Percentiles rank a stretch among this genome's conserved stretches.
These are phyloP conservation scores for Heteronetta atricapilla DNA, from an alignment of 2,113 vertebrate species.

Conservation along the genomic window DNA sequence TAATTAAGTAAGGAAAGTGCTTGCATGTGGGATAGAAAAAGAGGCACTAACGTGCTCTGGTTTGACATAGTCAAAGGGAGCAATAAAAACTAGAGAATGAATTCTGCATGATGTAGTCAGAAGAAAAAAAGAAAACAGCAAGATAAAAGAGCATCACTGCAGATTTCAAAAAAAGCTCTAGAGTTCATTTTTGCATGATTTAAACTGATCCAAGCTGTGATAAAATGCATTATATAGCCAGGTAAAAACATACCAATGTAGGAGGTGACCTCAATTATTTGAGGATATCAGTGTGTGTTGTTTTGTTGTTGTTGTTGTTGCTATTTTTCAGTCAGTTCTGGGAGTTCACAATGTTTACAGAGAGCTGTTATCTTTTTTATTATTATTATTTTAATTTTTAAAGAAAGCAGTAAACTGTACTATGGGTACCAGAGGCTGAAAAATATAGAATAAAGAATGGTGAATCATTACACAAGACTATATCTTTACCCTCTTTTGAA, in stretches of 20 bases:
- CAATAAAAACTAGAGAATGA: background rate
- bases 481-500: background rate
- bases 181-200: background rate
- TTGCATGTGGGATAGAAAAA: background rate
- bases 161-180: background rate
- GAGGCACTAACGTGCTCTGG: background rate
- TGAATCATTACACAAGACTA: background rate
- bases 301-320: background rate
- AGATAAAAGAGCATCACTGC: background rate
- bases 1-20: background rate
- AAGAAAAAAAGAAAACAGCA: background rate
- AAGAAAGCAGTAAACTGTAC: background rate
- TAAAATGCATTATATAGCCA: background rate
- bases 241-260: background rate
- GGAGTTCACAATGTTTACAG: background rate
- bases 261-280: background rate
- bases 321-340: background rate
- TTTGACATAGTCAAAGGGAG: background rate
- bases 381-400: too few relatives aligned
- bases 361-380: background rate
- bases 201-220: background rate
- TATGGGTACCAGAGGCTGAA: background rate
- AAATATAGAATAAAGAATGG: background rate
- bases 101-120: accelerated
- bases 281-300: background rate